Evolutionary conservation across 2,888 invertebrate genomes (phyloP).

Genomic region (Brachynemurus nebulosus): DNA sequence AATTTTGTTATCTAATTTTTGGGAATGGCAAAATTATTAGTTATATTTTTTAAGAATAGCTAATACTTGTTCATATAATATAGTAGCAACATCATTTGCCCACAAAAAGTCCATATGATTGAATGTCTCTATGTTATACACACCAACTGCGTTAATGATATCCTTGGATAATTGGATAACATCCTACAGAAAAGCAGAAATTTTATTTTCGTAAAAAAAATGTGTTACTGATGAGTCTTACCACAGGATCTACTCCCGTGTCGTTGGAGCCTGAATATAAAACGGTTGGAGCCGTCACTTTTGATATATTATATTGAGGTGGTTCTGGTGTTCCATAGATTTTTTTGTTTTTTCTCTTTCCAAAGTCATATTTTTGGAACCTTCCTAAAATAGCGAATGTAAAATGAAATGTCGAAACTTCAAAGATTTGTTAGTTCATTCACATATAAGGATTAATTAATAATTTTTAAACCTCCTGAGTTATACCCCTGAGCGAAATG

Average conservation of each 20-base stretch:
- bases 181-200: background rate
- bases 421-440: too few relatives aligned
- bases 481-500: slow-evolving; percentile 37
- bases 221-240: too few relatives aligned
- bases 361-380: slow-evolving; percentile 31
- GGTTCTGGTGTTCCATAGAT: slow-evolving; percentile 27
- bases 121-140: slow-evolving; percentile 23
- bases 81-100: slow-evolving; percentile 29
- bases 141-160: background rate
- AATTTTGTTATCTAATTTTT: too few relatives aligned
- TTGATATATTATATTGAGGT: slow-evolving; percentile 33
- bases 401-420: background rate
- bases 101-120: slow-evolving; percentile 38
- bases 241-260: slow-evolving; percentile 34
- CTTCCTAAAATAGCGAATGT: slow-evolving; percentile 14
- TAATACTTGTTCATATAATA: slow-evolving; percentile 29
- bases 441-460: background rate
- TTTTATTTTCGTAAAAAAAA: too few relatives aligned
- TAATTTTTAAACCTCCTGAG: slow-evolving; percentile 22
- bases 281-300: slow-evolving; percentile 34
- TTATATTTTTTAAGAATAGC: slow-evolving; percentile 14
- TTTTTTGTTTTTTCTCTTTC: slow-evolving; percentile 22
- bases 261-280: slow-evolving; percentile 40
- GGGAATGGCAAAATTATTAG: too few relatives aligned
- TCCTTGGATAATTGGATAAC: background rate